Base-by-base conservation (phyloP, 2,888 invertebrate species). In the Arrhopalites spinosus region DNA sequence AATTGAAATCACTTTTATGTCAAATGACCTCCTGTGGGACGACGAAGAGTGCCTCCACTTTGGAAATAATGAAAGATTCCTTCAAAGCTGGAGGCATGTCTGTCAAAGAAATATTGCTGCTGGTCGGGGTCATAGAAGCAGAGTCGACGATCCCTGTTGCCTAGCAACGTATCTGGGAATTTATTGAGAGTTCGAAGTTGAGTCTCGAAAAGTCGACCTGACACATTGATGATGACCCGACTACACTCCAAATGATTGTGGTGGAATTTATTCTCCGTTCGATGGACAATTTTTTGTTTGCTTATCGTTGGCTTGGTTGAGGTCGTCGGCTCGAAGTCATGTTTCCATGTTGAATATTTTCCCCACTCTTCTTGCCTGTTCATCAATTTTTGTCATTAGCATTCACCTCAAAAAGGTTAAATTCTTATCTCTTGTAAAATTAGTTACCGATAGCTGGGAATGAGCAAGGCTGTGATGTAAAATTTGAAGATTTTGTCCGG, bases 21-120 rank as follows among this genome's bases (percentile, higher is more conserved):
- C 36, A 36, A 36, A 3, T 36, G 5, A 36, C 36, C 36, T 11
- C 5, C 3, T 11, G 25, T 20, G 27, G 82, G 81, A 3, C 78
- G 71, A 0, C 76, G 69, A 1, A 82, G 61, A 0, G 78, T 43
- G 0, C 74, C 77, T 7, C 75, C 75, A 13, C n/a, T 72, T 72
- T 81, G 80, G 56, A 78, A 81, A 53, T 75, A 81, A 27, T 80
- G 75, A 56, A 81, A 74, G 45, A 81, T 81, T 8, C 74, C 76
- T 53, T 78, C 78, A 66, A 81, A 81, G 50, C 79, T 76, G 1
- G 73, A 50, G 17, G 76, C 67, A 61, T 78, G 73, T 27, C 81
- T 67, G 27, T 81, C 81, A 71, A 81, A 80, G 68, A 76, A 80
- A 59, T 77, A 81, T 43, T 79, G 74, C 13, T 78, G 29, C 2